phyloP scores from a whole-genome alignment of 1,140 invertebrate species.

The Drosophila navojoa region DNA sequence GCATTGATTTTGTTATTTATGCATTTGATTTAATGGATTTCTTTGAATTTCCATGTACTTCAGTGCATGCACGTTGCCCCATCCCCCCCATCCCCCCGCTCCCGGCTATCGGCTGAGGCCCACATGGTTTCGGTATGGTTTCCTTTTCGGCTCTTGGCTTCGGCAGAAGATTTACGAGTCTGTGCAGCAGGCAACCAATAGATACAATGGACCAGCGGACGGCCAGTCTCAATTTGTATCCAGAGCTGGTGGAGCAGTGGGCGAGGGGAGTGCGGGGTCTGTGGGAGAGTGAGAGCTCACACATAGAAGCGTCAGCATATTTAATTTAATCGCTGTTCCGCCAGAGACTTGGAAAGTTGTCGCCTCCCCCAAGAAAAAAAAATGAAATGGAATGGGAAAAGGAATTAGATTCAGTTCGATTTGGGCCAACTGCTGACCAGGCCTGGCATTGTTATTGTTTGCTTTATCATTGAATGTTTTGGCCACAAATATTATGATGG shows the following conservation, averaged over 20 bases:
- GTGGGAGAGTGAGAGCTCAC: neutral
- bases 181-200: conserved; percentile 24
- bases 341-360: conserved; percentile 19
- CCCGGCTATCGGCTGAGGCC: no score
- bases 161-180: conserved; percentile 36
- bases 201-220: conserved; percentile 23
- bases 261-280: no score
- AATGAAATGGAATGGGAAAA: neutral
- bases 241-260: neutral
- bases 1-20: conserved; percentile 38
- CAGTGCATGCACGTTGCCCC: conserved; percentile 4
- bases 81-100: neutral
- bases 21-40: conserved; percentile 35
- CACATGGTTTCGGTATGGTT: conserved; percentile 1
- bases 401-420: conserved; percentile 29
- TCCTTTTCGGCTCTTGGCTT: conserved; percentile 6
- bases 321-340: conserved; percentile 45
- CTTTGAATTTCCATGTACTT: conserved; percentile 37
- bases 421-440: no score
- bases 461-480: conserved; percentile 45
- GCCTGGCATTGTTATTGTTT: conserved; percentile 31
- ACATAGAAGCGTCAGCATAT: conserved; percentile 45
- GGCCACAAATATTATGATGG: conserved; percentile 38
- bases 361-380: neutral
- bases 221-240: conserved; percentile 35